Evolutionary conservation across 2,113 vertebrate species (phyloP).

Genomic region (Ictalurus punctatus): DNA sequence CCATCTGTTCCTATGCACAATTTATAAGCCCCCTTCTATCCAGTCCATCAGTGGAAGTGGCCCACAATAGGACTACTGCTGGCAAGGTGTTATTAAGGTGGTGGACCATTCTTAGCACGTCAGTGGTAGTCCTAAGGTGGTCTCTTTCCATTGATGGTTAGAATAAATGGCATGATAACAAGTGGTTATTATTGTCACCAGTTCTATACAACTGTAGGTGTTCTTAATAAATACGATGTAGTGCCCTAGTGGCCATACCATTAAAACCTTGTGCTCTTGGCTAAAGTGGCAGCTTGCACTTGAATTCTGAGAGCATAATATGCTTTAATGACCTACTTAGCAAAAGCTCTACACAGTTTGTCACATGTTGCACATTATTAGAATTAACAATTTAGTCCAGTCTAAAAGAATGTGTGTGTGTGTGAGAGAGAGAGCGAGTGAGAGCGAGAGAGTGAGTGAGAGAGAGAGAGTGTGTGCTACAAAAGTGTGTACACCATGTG

Average conservation of each 20-base stretch:
- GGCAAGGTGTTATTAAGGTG: background rate
- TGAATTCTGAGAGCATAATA: conserved; percentile 23
- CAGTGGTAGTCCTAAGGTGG: background rate
- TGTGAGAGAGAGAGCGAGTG: too few relatives aligned
- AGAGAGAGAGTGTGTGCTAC: background rate
- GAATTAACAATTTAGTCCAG: background rate
- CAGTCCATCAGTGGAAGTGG: background rate
- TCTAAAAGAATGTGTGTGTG: background rate
- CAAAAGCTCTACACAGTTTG: background rate
- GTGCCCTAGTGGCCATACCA: background rate
- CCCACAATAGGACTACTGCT: background rate
- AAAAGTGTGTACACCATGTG: background rate
- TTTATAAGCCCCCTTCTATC: background rate
- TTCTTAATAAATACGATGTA: conserved; percentile 1
- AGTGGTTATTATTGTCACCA: background rate
- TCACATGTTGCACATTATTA: conserved; percentile 5
- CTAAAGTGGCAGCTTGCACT: conserved; percentile 16
- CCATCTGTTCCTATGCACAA: background rate
- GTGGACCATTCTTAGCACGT: background rate
- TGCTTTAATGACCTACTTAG: conserved; percentile 40
- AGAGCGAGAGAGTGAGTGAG: too few relatives aligned
- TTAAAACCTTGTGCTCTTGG: conserved; percentile 31
- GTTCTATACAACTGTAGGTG: background rate
- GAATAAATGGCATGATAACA: conserved; percentile 1
- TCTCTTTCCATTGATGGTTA: background rate